A percentile compares a stretch with the other conserved stretches of the same genome.
Evolutionary conservation across 2,888 invertebrate species (phyloP).

Genomic region (Scelioninae gen. 1): DNA sequence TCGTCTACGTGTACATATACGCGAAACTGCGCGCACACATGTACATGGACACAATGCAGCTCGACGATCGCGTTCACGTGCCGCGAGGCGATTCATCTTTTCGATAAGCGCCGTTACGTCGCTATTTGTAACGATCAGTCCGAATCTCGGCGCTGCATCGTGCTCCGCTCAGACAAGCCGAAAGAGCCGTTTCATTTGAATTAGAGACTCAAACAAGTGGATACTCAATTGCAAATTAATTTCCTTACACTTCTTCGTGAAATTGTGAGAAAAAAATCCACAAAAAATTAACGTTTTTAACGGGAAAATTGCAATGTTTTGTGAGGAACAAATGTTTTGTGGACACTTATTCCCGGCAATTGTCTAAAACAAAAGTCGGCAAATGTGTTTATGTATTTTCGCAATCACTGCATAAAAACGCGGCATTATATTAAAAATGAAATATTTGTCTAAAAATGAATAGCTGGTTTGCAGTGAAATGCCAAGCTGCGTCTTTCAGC

Average conservation of each 20-base stretch:
- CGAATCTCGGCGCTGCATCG: constrained; percentile 43
- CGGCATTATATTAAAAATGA: too few relatives aligned
- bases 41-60: constrained; percentile 19
- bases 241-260: neutral
- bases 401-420: too few relatives aligned
- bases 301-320: too few relatives aligned
- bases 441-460: too few relatives aligned
- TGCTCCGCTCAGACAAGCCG: neutral
- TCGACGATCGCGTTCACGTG: constrained; percentile 66
- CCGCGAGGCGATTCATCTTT: constrained; percentile 69
- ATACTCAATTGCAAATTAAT: neutral
- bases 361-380: too few relatives aligned
- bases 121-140: constrained; percentile 63
- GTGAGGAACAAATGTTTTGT: too few relatives aligned
- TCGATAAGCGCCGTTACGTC: constrained; percentile 63
- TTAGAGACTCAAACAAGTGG: neutral
- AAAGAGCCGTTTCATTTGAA: neutral
- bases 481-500: too few relatives aligned
- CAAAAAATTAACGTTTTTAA: too few relatives aligned
- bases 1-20: constrained; percentile 19
- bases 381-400: too few relatives aligned
- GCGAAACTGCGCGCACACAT: constrained; percentile 14
- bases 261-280: too few relatives aligned
- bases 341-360: too few relatives aligned
- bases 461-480: too few relatives aligned